A percentile compares a stretch with the other conserved stretches of the same genome.
phyloP scores from a whole-genome alignment of 2,888 invertebrate genomes.

The Ligdia adustata region DNA sequence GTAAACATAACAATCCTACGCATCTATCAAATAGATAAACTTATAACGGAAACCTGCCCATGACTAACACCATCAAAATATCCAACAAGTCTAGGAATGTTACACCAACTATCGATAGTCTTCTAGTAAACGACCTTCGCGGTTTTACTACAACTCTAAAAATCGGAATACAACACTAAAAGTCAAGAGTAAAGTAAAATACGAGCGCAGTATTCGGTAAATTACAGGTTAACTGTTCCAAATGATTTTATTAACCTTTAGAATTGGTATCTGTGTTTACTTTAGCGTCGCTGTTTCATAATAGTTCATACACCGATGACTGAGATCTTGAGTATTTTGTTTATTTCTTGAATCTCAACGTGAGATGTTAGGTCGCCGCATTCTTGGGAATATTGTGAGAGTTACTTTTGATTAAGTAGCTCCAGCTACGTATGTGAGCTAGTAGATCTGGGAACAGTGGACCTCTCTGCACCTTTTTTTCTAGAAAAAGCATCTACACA shows the following conservation, averaged over 20 bases:
- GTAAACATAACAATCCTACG: constrained; percentile 27
- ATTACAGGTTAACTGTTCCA: constrained; percentile 57
- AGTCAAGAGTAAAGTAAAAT: constrained; percentile 67
- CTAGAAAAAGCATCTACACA: no score
- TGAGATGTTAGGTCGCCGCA: constrained; percentile 25
- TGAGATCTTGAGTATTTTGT: constrained; percentile 29
- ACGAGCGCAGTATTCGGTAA: constrained; percentile 52
- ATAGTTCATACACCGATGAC: constrained; percentile 49
- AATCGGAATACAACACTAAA: constrained; percentile 71
- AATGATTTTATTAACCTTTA: constrained; percentile 77
- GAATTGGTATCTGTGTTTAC: constrained; percentile 61
- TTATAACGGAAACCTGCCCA: constrained; percentile 31
- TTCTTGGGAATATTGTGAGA: constrained; percentile 18
- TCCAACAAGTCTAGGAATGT: constrained; percentile 28
- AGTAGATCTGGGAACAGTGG: no score
- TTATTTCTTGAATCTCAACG: constrained; percentile 25
- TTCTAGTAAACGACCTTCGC: constrained; percentile 62
- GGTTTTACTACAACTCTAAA: constrained; percentile 70
- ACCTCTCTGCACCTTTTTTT: no score
- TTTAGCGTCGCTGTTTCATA: constrained; percentile 54
- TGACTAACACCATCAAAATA: constrained; percentile 38
- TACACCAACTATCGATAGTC: constrained; percentile 24
- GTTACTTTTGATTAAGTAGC: no score
- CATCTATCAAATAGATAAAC: constrained; percentile 25
- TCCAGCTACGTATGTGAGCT: no score